Base-by-base conservation (phyloP, 2,888 invertebrate genomes). In the Brachypalpus laphriformis region DNA sequence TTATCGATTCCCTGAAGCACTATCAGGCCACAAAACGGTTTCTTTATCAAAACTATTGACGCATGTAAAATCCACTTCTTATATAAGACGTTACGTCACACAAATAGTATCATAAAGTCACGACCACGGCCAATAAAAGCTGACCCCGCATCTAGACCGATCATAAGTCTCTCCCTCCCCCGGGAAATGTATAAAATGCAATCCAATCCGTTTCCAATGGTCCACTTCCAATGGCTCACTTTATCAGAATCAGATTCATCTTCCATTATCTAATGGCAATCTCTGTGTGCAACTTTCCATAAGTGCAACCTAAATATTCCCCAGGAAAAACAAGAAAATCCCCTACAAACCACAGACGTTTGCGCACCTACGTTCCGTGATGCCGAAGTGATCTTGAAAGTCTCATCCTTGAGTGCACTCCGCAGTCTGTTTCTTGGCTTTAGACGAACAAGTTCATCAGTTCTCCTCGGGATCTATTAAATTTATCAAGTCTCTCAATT, bases 371-470 rank as follows among this genome's bases (percentile, higher is more conserved):
- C 16, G 54, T 28, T 14, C 22, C 1, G 18, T 9, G 34, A 8
- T 25, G 31, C 28, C 54, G 5, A 5, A 45, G 20, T 78, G 75
- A 42, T 81, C 80, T 76, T 71, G 59, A 54, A 70, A 70, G 54
- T 14, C 31, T 54, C 63, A 80, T 75, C 81, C 85, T 80, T 71
- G 75, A 65, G 54, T 59, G 45, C 45, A 37, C 47, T 71, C 22
- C 61, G 57, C 85, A 85, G 85, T 85, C 80, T 65, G 75, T 49
- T 45, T 47, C 59, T 65, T 51, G 54, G 8, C 80, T 45, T 76
- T 59, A 61, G 70, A 66, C 75, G 40, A 59, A 54, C 59, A 76
- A 85, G 85, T 76, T 51, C 71, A 47, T 71, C 42, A 63, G 40
- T 59, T 47, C 42, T 37, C 37, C 42, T 54, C 42, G 20, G 37